A percentile compares a stretch with the other conserved stretches of the same genome.
These are phyloP conservation scores for Halocynthia aurantium DNA, from an alignment of 23 tunicate species.

Conservation along the genomic window DNA sequence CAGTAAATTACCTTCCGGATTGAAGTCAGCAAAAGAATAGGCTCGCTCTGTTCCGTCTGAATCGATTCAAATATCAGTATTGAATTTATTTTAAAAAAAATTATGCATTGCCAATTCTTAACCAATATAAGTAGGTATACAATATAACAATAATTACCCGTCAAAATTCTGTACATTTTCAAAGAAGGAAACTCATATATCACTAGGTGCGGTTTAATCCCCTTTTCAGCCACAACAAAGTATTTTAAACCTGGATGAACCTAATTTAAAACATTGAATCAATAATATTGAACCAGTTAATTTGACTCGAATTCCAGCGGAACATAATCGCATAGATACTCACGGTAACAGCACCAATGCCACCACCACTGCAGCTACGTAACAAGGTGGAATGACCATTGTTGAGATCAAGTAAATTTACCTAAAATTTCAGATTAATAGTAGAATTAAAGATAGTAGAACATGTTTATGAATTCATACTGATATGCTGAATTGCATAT, in stretches of 20 bases:
- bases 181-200: slow-evolving; percentile 86
- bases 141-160: slow-evolving; percentile 25
- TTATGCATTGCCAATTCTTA: not conserved
- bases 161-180: slow-evolving; percentile 54
- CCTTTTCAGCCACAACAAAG: slow-evolving; percentile 96
- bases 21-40: slow-evolving; percentile 83
- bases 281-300: not conserved
- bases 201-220: slow-evolving; percentile 73
- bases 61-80: not conserved
- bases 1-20: slow-evolving; percentile 83
- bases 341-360: slow-evolving; percentile 81
- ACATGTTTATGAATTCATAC: not conserved
- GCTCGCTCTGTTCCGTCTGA: slow-evolving; percentile 83
- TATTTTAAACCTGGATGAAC: slow-evolving; percentile 67
- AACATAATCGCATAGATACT: slow-evolving; percentile 8
- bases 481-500: not conserved
- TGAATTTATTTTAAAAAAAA: not conserved
- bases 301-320: not conserved
- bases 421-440: slow-evolving; percentile 20
- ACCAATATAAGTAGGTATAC: not conserved
- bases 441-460: not conserved
- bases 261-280: slow-evolving; percentile 12
- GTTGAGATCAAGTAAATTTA: slow-evolving; percentile 55
- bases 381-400: slow-evolving; percentile 45
- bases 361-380: slow-evolving; percentile 79